Evolutionary conservation across 2,113 vertebrate species (phyloP).

Genomic region (Pimephales promelas): DNA sequence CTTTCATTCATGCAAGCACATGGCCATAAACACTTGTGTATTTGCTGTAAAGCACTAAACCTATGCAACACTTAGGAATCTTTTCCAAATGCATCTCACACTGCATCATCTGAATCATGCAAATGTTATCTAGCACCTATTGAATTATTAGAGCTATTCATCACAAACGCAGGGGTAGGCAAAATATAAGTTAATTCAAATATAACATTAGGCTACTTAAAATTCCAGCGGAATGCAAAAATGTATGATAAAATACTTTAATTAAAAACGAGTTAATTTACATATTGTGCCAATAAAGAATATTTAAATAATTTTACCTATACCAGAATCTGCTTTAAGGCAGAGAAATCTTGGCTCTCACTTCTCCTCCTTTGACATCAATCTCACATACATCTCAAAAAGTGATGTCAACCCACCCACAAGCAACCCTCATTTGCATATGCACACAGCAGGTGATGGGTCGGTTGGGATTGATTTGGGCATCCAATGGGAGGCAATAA

Average conservation of each 20-base stretch:
- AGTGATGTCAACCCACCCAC: slow-evolving; percentile 35
- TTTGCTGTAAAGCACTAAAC: slow-evolving; percentile 5
- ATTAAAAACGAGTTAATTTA: background rate
- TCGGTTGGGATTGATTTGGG: slow-evolving; percentile 32
- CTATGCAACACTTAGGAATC: background rate
- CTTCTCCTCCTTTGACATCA: slow-evolving; percentile 26
- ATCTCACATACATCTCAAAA: slow-evolving; percentile 34
- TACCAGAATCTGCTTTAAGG: background rate
- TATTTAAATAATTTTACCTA: background rate
- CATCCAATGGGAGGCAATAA: slow-evolving; percentile 48
- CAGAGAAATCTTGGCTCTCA: background rate
- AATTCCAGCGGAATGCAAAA: background rate
- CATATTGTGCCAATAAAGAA: background rate
- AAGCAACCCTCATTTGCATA: slow-evolving; percentile 50
- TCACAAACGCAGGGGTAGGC: background rate
- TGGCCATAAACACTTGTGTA: slow-evolving; percentile 38
- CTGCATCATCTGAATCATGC: background rate
- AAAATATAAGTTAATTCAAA: background rate
- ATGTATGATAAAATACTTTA: background rate
- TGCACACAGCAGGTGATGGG: slow-evolving; percentile 43
- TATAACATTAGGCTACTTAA: background rate
- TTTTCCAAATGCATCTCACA: slow-evolving; percentile 12
- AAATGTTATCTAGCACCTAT: slow-evolving; percentile 8
- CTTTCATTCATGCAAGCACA: slow-evolving; percentile 2
- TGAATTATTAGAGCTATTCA: background rate